These are phyloP conservation scores for Phaethornis superciliosus DNA, from an alignment of 2,113 vertebrate genomes.

Conservation along the genomic window DNA sequence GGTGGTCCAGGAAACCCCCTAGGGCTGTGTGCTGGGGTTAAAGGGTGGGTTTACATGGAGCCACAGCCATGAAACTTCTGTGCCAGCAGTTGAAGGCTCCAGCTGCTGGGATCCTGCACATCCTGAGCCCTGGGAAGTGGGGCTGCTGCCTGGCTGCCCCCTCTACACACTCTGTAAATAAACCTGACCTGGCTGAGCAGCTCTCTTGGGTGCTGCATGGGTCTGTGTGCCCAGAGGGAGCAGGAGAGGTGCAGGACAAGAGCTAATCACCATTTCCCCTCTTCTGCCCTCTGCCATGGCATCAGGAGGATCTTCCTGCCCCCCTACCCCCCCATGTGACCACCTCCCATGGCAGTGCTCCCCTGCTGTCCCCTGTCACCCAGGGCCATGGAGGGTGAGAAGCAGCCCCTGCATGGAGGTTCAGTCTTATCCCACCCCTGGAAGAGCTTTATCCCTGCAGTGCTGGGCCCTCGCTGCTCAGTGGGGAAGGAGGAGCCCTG, in stretches of 20 bases:
- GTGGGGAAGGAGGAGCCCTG: neutral
- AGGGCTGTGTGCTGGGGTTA: neutral
- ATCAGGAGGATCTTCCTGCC: neutral
- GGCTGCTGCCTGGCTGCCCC: neutral
- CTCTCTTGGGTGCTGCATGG: accelerated
- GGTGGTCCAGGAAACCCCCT: neutral
- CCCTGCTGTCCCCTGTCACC: accelerated
- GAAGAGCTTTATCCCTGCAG: accelerated
- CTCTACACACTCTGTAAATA: conserved; percentile 15
- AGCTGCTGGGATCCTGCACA: neutral
- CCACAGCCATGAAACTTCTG: neutral
- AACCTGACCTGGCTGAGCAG: neutral
- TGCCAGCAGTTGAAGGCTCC: neutral
- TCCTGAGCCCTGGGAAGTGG: neutral
- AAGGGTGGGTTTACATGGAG: accelerated
- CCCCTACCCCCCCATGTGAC: accelerated
- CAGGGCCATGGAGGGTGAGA: accelerated
- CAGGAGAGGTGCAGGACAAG: neutral
- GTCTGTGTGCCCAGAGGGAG: neutral
- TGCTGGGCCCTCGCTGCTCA: neutral
- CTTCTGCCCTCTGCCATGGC: neutral
- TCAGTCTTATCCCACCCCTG: neutral
- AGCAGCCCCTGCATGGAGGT: accelerated
- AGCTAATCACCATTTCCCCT: neutral
- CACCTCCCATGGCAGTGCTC: neutral